Evolutionary conservation across 2,797 vertebrate genomes (phyloP).

Genomic region (Phoxinus dragarum): DNA sequence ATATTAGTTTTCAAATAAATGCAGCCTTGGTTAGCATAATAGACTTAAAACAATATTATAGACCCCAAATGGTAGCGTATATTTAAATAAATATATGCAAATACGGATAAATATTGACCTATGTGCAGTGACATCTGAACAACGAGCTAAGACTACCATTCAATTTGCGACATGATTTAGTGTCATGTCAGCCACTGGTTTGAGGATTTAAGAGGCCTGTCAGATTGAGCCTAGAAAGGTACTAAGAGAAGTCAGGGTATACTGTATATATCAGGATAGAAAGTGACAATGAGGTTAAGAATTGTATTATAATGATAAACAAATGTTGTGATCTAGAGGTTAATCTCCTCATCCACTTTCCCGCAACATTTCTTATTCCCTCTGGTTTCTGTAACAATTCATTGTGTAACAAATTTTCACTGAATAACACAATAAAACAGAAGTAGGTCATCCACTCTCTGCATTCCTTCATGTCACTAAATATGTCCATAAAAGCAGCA

Average conservation of each 20-base stretch:
- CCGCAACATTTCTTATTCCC: background rate
- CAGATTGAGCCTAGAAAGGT: no score
- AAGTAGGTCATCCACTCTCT: background rate
- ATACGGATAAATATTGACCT: background rate
- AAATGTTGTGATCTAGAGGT: background rate
- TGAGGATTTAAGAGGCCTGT: no score
- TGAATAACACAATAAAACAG: background rate
- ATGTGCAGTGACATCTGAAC: background rate
- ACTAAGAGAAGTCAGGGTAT: no score
- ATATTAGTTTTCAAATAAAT: background rate
- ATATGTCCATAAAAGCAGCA: slow-evolving; percentile 42
- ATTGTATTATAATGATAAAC: background rate
- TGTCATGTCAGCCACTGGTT: background rate
- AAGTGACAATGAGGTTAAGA: background rate
- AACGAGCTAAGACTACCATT: background rate
- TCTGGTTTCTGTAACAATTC: background rate
- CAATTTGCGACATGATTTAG: background rate
- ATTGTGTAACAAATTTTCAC: background rate
- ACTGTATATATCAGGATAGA: background rate
- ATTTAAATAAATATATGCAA: background rate
- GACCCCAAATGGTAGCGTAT: background rate
- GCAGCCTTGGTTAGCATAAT: background rate
- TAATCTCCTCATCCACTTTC: background rate
- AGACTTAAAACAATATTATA: background rate
- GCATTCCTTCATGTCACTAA: slow-evolving; percentile 32